Conservation (phyloP, 1,140 invertebrate species). For the Patella vulgata region DNA sequence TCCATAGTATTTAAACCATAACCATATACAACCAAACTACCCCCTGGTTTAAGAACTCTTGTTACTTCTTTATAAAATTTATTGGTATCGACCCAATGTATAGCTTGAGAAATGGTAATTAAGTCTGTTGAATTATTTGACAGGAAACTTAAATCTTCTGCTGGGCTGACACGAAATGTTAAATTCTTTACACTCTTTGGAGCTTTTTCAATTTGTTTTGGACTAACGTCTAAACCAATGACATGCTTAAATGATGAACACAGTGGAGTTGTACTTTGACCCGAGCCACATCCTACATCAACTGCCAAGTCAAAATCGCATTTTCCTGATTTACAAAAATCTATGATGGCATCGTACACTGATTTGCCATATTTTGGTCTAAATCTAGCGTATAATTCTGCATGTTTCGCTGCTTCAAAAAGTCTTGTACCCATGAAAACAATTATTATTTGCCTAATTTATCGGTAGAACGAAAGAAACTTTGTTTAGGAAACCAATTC, state of each 20-base stretch:
- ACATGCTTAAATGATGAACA: constrained; percentile 61
- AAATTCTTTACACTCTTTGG: constrained; percentile 27
- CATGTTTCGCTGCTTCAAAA: constrained; percentile 50
- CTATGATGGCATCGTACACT: constrained; percentile 53
- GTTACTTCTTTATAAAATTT: constrained; percentile 67
- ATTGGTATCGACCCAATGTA: constrained; percentile 69
- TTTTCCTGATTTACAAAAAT: constrained; percentile 56
- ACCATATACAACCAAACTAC: constrained; percentile 63
- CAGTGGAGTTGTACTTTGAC: constrained; percentile 67
- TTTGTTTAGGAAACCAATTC: no score
- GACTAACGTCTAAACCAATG: constrained; percentile 43
- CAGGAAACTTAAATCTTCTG: constrained; percentile 58
- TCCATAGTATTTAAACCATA: constrained; percentile 38
- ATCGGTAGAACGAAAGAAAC: no score
- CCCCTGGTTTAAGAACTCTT: constrained; percentile 61
- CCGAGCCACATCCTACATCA: constrained; percentile 70
- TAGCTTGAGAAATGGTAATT: constrained; percentile 63
- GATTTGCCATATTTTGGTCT: constrained; percentile 53
- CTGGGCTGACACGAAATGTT: constrained; percentile 53
- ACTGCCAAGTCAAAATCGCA: constrained; percentile 33
- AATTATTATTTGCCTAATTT: no score
- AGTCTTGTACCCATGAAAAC: no score
- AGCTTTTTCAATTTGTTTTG: constrained; percentile 43
- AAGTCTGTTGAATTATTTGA: constrained; percentile 55
- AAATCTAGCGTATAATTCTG: constrained; percentile 58